Base-by-base conservation (phyloP, 2,888 invertebrate species). In the Pollenia labialis region DNA sequence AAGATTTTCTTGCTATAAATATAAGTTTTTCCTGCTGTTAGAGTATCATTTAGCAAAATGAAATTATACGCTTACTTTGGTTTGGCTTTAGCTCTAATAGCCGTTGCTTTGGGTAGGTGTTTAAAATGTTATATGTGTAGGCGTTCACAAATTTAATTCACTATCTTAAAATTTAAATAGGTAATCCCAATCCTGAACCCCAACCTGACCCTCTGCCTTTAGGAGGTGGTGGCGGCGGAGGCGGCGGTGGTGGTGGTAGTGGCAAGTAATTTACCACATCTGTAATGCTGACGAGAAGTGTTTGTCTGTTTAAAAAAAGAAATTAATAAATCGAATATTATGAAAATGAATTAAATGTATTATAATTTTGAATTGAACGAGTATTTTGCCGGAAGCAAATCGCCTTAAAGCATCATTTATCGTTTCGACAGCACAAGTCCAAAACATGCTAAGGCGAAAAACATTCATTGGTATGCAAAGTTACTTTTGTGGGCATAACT, bases 201-300 rank as follows among this genome's bases (percentile, higher is more conserved):
- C 74, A 76, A 81, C 64, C 72, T n/a, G 56, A 81, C 16, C 80
- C 72, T 40, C 7, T 40, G 10, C 79, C 79, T 2, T 62, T 71
- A 23, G 88, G 86, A 0, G 88, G 88, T 50, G 88, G 85, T 23
- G 88, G 86, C 3, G 85, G 88, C 6, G 85, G 86, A 1, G 84
- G 84, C 14, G 85, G 87, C 11, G 85, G 85, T 7, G 85, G 85
- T 40, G 85, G 85, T 8, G 85, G 85, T 40, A 84, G 83, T 48
- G 79, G 74, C 44, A 83, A 83, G 64, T 83, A 64, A 42, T 14
- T 9, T 56, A 1, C 23, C 12, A 1, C 23, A 56, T 12, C 56
- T 23, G 32, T 23, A 32, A 32, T 32, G 32, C 4, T 3, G 32
- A 32, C 32, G 4, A 32, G 2, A 32, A 32, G 32, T 32, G 32